phyloP scores from a whole-genome alignment of 2,888 invertebrate species.

The Agonopterix subpropinquella region DNA sequence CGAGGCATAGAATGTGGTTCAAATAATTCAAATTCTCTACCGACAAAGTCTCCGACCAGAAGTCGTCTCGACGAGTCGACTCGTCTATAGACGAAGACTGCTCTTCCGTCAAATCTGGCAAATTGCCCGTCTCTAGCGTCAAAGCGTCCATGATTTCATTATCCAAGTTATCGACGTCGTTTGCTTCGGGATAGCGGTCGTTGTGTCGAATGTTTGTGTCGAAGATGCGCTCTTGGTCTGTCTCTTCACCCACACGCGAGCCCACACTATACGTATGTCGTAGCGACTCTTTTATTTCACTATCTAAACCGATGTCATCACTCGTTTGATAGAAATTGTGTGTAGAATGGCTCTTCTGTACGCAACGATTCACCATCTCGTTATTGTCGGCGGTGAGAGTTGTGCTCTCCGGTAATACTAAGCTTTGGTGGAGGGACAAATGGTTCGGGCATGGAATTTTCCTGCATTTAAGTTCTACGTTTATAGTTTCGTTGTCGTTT shows the following conservation, averaged over 20 bases:
- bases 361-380: conserved; percentile 29
- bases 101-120: conserved; percentile 59
- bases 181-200: conserved; percentile 59
- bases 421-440: conserved; percentile 40
- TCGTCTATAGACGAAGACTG: conserved; percentile 58
- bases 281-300: conserved; percentile 20
- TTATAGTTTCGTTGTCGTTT: conserved; percentile 15
- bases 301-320: conserved; percentile 19
- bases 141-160: conserved; percentile 57
- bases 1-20: conserved; percentile 42
- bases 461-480: conserved; percentile 16
- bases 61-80: conserved; percentile 53
- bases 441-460: conserved; percentile 17
- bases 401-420: conserved; percentile 28
- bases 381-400: conserved; percentile 25
- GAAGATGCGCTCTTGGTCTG: conserved; percentile 29
- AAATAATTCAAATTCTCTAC: conserved; percentile 51
- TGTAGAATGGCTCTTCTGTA: conserved; percentile 30
- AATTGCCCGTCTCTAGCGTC: conserved; percentile 49
- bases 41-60: conserved; percentile 39
- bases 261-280: conserved; percentile 31
- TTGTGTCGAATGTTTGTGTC: conserved; percentile 66
- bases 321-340: conserved; percentile 31
- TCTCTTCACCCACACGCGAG: conserved; percentile 25
- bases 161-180: conserved; percentile 54